Conservation (phyloP, 1,140 invertebrate genomes). For the Drosophila paulistorum region DNA sequence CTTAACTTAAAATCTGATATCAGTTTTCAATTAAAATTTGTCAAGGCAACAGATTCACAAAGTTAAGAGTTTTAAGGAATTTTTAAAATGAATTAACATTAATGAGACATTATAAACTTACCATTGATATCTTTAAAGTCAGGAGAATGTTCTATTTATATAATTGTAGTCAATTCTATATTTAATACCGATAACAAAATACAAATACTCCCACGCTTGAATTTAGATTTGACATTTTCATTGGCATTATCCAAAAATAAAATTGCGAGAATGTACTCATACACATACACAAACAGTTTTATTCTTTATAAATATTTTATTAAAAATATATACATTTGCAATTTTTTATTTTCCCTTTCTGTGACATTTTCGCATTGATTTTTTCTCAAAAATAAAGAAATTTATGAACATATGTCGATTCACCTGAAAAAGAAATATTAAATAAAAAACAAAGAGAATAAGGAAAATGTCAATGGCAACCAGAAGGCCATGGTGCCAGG, state of each 20-base stretch:
- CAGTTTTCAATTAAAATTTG: no score
- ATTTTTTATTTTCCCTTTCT: slow-evolving; percentile 3
- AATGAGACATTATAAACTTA: no score
- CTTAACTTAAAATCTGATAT: no score
- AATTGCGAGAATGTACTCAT: background rate
- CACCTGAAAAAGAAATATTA: slow-evolving; percentile 3
- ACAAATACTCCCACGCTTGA: background rate
- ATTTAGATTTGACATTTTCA: slow-evolving; percentile 4
- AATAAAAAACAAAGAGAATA: background rate
- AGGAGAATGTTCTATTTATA: no score
- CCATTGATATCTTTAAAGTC: no score
- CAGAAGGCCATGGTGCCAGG: background rate
- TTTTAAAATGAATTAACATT: no score
- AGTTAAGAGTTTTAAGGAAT: no score
- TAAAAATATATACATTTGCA: background rate
- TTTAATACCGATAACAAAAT: background rate
- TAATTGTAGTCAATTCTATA: background rate
- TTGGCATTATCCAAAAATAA: slow-evolving; percentile 4
- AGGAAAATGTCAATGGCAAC: slow-evolving; percentile 9
- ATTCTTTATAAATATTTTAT: background rate
- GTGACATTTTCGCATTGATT: slow-evolving; percentile 22
- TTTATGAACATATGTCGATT: background rate
- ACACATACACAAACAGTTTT: no score
- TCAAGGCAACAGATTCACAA: no score
- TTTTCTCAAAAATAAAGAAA: slow-evolving; percentile 16